Evolutionary conservation across 2,888 invertebrate species (phyloP).

Genomic region (Caenorhabditis imperialis): DNA sequence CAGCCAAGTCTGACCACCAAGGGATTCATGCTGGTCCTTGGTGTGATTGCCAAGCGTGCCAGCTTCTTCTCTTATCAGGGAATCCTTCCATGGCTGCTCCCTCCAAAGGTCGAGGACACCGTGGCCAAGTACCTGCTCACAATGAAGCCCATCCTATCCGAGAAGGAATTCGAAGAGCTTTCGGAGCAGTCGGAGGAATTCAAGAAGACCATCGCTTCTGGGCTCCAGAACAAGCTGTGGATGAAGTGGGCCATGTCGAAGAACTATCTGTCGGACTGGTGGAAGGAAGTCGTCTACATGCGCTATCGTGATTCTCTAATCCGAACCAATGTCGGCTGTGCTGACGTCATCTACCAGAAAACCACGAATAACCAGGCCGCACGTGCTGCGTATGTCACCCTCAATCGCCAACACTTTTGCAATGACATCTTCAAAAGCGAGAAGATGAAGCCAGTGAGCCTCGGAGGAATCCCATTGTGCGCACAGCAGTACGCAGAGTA

Average conservation of each 20-base stretch:
- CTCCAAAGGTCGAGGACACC: slow-evolving; percentile 66
- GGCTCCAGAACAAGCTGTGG: slow-evolving; percentile 71
- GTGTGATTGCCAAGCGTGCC: slow-evolving; percentile 56
- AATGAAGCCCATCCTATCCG: slow-evolving; percentile 66
- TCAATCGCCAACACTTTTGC: slow-evolving; percentile 63
- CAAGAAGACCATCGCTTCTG: slow-evolving; percentile 58
- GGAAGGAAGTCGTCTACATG: slow-evolving; percentile 75
- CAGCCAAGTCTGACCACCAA: slow-evolving; percentile 65
- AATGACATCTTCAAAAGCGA: slow-evolving; percentile 65
- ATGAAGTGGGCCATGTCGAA: slow-evolving; percentile 70
- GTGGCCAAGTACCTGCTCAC: slow-evolving; percentile 64
- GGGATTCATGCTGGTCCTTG: slow-evolving; percentile 65
- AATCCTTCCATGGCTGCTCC: slow-evolving; percentile 64
- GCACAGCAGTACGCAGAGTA: slow-evolving; percentile 96
- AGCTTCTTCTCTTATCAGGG: slow-evolving; percentile 66
- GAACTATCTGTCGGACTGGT: slow-evolving; percentile 73
- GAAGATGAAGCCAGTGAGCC: slow-evolving; percentile 62
- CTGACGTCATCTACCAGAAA: slow-evolving; percentile 65
- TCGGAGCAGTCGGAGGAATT: slow-evolving; percentile 63
- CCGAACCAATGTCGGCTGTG: slow-evolving; percentile 70
- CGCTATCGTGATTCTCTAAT: slow-evolving; percentile 69
- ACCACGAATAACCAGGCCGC: slow-evolving; percentile 68
- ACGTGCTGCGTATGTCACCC: slow-evolving; percentile 69
- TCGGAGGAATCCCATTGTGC: slow-evolving; percentile 87
- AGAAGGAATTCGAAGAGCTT: slow-evolving; percentile 62